phyloP scores from a whole-genome alignment of 2,797 vertebrate species.

The Hemitrygon akajei region DNA sequence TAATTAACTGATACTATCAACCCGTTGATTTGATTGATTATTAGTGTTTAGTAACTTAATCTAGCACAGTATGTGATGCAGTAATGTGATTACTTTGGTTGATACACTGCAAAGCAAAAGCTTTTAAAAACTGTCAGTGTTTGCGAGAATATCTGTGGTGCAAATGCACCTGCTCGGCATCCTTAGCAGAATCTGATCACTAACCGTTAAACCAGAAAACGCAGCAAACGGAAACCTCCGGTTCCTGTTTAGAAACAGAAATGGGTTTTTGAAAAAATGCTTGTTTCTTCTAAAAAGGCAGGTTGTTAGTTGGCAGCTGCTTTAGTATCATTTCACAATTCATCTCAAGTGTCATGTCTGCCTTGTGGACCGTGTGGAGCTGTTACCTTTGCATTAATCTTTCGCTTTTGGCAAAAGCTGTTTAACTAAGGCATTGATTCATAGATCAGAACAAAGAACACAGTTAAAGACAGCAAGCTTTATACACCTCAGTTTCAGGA shows the following conservation, averaged over 20 bases:
- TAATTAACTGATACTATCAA: background rate
- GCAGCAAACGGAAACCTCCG: constrained; percentile 23
- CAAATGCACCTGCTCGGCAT: background rate
- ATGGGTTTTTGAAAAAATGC: background rate
- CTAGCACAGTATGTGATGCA: background rate
- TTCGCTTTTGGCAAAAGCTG: background rate
- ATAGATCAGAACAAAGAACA: background rate
- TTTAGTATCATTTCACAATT: constrained; percentile 16
- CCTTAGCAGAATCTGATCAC: background rate
- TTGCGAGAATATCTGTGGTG: background rate
- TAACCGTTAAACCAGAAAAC: constrained; percentile 20
- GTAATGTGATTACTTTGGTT: background rate
- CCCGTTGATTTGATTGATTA: constrained; percentile 15
- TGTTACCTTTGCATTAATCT: background rate
- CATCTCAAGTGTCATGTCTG: background rate
- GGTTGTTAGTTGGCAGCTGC: background rate
- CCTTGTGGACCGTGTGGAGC: background rate
- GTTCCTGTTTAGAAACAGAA: constrained; percentile 32
- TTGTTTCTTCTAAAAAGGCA: background rate
- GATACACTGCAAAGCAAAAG: background rate
- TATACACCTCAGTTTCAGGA: constrained; percentile 1
- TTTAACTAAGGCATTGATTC: constrained; percentile 24
- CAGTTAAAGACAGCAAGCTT: background rate
- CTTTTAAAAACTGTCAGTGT: background rate
- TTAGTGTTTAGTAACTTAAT: background rate